A percentile compares a stretch with the other conserved stretches of the same genome.
Conservation (phyloP, 1,140 invertebrate genomes). For the Drosophila biarmipes region DNA sequence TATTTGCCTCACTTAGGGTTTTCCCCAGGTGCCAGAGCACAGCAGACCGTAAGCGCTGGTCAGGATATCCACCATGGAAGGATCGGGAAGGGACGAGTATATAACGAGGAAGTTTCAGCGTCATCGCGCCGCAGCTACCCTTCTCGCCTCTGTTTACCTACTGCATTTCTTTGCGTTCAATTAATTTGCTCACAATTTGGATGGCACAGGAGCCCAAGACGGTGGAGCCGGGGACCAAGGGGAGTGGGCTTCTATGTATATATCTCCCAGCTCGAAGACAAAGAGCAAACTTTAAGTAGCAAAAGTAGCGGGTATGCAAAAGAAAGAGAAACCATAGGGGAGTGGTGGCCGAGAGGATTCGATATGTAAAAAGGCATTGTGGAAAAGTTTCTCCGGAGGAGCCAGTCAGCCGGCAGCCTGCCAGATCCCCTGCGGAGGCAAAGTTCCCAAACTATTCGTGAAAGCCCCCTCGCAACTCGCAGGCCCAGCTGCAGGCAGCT, state of each 20-base stretch:
- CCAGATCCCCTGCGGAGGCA: constrained; percentile 54
- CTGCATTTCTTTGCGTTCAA: constrained; percentile 80
- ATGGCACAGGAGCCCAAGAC: constrained; percentile 50
- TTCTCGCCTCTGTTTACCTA: constrained; percentile 60
- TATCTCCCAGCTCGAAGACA: constrained; percentile 59
- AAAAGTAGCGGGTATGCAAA: constrained; percentile 50
- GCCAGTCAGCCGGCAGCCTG: constrained; percentile 1
- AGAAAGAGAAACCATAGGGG: constrained; percentile 22
- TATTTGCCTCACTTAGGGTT: constrained; percentile 23
- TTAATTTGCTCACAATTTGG: constrained; percentile 81
- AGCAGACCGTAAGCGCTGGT: constrained; percentile 61
- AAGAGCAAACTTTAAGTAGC: constrained; percentile 81
- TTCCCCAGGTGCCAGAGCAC: constrained; percentile 16
- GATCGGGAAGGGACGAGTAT: constrained; percentile 36
- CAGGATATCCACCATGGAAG: constrained; percentile 31
- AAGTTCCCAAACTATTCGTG: constrained; percentile 73
- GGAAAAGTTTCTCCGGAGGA: constrained; percentile 58
- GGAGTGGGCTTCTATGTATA: constrained; percentile 2
- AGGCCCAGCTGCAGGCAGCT: constrained; percentile 28
- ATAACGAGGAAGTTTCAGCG: constrained; percentile 36
- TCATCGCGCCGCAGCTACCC: constrained; percentile 13
- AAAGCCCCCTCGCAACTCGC: constrained; percentile 60
- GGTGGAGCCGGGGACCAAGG: constrained; percentile 5
- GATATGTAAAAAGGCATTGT: constrained; percentile 62
- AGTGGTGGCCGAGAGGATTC: constrained; percentile 7